Conservation (phyloP, 37 sponge, comb jelly and placozoan genomes). For the Beroe ovata region DNA sequence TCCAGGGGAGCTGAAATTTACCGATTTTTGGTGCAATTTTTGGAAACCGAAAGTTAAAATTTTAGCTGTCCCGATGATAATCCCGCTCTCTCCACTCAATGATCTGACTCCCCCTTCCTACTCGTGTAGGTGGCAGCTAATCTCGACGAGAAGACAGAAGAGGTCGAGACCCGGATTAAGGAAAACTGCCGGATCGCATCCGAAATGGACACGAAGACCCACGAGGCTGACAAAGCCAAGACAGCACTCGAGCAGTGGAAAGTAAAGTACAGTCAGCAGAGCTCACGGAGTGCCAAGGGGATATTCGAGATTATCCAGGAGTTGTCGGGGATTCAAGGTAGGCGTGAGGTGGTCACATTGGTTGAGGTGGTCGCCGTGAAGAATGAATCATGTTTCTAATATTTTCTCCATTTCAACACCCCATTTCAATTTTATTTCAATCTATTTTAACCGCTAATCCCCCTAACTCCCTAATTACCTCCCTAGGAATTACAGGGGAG, state of each 20-base stretch:
- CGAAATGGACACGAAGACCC: slow-evolving; percentile 46
- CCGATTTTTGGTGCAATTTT: too few relatives aligned
- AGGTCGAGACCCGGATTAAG: slow-evolving; percentile 48
- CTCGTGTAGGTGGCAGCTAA: slow-evolving; percentile 61
- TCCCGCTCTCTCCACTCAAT: neutral
- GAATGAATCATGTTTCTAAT: too few relatives aligned
- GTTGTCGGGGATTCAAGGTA: neutral
- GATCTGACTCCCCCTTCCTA: too few relatives aligned
- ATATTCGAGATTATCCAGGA: slow-evolving; percentile 50
- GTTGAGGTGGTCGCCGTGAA: too few relatives aligned
- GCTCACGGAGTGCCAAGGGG: slow-evolving; percentile 37
- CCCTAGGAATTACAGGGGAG: neutral
- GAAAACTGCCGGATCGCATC: slow-evolving; percentile 15
- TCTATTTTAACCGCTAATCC: too few relatives aligned
- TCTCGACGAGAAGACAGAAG: slow-evolving; percentile 59
- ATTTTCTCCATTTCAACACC: too few relatives aligned
- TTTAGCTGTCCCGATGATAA: too few relatives aligned
- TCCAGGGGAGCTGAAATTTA: too few relatives aligned
- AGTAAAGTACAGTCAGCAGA: slow-evolving; percentile 45
- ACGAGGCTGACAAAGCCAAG: slow-evolving; percentile 63
- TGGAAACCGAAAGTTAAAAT: too few relatives aligned
- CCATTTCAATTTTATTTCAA: too few relatives aligned
- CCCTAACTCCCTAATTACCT: neutral
- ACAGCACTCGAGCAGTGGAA: slow-evolving; percentile 47
- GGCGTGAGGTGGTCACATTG: too few relatives aligned